Conservation (phyloP, 2,113 vertebrate species). For the Antennarius striatus region DNA sequence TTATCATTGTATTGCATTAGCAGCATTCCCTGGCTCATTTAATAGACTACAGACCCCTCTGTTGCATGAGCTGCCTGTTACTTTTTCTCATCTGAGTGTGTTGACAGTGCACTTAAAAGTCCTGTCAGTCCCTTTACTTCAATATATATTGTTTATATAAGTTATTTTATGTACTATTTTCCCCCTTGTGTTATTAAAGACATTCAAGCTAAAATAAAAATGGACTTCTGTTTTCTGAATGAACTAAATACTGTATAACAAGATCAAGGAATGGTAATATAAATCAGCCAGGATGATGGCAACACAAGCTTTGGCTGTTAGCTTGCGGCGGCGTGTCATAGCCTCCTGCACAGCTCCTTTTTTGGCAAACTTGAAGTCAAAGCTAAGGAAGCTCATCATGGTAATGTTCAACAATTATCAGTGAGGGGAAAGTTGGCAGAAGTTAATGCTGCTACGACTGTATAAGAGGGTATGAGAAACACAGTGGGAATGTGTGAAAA, state of each 20-base stretch:
- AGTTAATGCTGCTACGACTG: slow-evolving; percentile 17
- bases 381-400: slow-evolving; percentile 32
- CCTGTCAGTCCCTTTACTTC: slow-evolving; percentile 15
- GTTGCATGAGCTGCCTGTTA: slow-evolving; percentile 41
- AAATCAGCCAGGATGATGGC: neutral
- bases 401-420: slow-evolving; percentile 43
- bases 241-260: neutral
- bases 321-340: slow-evolving; percentile 26
- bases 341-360: slow-evolving; percentile 58
- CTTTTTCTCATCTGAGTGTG: slow-evolving; percentile 24
- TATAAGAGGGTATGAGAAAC: neutral
- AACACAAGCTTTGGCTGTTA: neutral
- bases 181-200: neutral
- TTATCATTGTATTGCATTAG: slow-evolving; percentile 79
- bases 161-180: neutral
- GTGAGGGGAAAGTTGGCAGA: slow-evolving; percentile 37
- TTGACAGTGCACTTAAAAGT: neutral
- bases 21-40: slow-evolving; percentile 71
- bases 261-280: neutral
- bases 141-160: neutral
- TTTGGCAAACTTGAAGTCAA: slow-evolving; percentile 55
- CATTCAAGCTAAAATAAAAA: neutral
- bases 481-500: neutral
- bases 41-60: slow-evolving; percentile 70
- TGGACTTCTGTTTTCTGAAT: neutral